Evolutionary conservation across 1,140 invertebrate species (phyloP).

Genomic region (Catajapyx aquilonaris): DNA sequence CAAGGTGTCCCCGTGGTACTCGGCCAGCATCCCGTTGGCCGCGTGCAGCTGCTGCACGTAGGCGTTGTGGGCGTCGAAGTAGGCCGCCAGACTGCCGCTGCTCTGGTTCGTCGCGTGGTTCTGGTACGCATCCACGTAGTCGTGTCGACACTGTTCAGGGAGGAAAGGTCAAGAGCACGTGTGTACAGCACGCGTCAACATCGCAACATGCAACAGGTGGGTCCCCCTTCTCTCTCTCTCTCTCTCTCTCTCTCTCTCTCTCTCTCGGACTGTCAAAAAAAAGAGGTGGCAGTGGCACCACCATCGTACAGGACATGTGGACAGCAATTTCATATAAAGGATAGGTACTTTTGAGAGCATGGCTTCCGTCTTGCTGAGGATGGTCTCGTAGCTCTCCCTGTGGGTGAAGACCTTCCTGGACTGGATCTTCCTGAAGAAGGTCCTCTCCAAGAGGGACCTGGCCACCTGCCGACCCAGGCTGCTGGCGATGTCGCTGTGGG

Average conservation of each 20-base stretch:
- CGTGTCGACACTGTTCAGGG: slow-evolving; percentile 44
- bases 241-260: too few relatives aligned
- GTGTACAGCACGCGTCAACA: too few relatives aligned
- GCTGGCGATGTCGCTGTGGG: slow-evolving; percentile 69
- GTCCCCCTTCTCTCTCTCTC: too few relatives aligned
- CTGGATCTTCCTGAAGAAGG: slow-evolving; percentile 81
- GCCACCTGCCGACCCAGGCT: slow-evolving; percentile 64
- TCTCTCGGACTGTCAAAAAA: too few relatives aligned
- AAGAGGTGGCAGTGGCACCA: too few relatives aligned
- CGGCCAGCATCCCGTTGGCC: slow-evolving; percentile 65
- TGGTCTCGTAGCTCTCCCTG: slow-evolving; percentile 73
- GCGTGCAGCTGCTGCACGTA: slow-evolving; percentile 82
- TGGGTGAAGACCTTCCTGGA: slow-evolving; percentile 77
- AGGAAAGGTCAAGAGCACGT: neutral
- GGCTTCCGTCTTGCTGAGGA: slow-evolving; percentile 72
- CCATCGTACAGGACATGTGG: too few relatives aligned
- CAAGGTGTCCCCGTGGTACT: slow-evolving; percentile 46
- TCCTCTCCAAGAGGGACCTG: slow-evolving; percentile 65
- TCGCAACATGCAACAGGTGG: too few relatives aligned
- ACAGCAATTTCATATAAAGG: too few relatives aligned
- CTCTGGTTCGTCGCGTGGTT: slow-evolving; percentile 35
- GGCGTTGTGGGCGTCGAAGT: slow-evolving; percentile 78
- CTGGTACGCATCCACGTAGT: slow-evolving; percentile 65
- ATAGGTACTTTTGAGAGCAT: slow-evolving; percentile 65
- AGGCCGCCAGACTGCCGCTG: slow-evolving; percentile 43